Percentiles rank a stretch among this genome's conserved stretches.
phyloP scores from a whole-genome alignment of 2,113 vertebrate genomes.

The Monarcha castaneiventris region DNA sequence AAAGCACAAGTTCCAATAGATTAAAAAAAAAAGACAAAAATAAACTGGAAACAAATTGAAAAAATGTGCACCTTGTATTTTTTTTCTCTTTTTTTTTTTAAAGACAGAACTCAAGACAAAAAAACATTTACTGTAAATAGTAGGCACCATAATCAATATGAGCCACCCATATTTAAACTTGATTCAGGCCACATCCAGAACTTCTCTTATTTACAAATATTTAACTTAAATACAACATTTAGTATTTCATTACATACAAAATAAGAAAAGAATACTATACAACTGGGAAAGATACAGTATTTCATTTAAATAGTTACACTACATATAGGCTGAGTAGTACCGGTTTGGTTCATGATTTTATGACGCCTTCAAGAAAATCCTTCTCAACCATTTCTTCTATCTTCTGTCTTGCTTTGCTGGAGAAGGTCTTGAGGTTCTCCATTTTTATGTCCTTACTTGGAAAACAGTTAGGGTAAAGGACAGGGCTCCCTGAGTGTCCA shows the following conservation, averaged over 20 bases:
- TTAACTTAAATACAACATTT: constrained; percentile 92
- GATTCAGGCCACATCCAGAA: constrained; percentile 84
- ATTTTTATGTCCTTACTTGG: constrained; percentile 87
- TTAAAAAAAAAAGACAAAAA: background rate
- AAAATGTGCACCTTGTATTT: constrained; percentile 76
- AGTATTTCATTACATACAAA: constrained; percentile 82
- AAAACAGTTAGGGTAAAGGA: constrained; percentile 77
- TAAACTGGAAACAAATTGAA: constrained; percentile 61
- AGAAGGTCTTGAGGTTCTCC: constrained; percentile 93
- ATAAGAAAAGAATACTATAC: constrained; percentile 83
- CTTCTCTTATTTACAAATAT: constrained; percentile 90
- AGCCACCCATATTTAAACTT: constrained; percentile 80
- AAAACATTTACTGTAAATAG: constrained; percentile 67
- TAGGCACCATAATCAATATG: constrained; percentile 79
- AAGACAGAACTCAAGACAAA: constrained; percentile 72
- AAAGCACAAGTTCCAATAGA: background rate
- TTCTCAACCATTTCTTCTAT: constrained; percentile 99
- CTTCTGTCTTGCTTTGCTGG: constrained; percentile 91
- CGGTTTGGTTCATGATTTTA: constrained; percentile 85
- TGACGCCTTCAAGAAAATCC: constrained; percentile 95
- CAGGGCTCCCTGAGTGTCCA: constrained; percentile 79
- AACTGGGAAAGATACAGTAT: constrained; percentile 59
- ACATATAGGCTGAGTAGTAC: constrained; percentile 30
- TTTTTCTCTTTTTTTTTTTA: constrained; percentile 48
- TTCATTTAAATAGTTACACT: constrained; percentile 65